Conservation (phyloP, 2,797 vertebrate genomes). For the Gymnothorax javanicus region DNA sequence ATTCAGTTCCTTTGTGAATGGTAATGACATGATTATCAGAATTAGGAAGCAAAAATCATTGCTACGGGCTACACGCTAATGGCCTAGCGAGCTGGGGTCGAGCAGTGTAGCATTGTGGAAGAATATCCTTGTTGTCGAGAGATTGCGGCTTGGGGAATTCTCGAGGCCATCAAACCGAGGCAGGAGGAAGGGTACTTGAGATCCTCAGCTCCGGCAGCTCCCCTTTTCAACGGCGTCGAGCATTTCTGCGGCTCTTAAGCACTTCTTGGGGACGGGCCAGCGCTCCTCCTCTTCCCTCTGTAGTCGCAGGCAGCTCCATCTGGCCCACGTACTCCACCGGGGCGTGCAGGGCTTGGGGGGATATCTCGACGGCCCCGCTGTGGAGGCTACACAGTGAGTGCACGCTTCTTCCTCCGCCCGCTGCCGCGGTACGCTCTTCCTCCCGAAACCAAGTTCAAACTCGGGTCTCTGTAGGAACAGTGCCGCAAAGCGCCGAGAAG, state of each 20-base stretch:
- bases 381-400: neutral
- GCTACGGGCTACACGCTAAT: neutral
- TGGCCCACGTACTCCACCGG: neutral
- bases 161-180: neutral
- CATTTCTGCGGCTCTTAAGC: constrained; percentile 4
- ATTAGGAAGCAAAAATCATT: neutral
- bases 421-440: neutral
- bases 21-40: neutral
- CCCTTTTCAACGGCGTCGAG: neutral
- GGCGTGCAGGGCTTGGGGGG: neutral
- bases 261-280: constrained; percentile 5
- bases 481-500: neutral
- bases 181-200: neutral
- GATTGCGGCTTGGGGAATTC: neutral
- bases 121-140: neutral
- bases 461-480: neutral
- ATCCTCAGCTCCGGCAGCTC: neutral
- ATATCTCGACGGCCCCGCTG: neutral
- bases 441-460: neutral
- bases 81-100: neutral
- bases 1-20: neutral
- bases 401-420: neutral
- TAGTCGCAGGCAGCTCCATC: neutral
- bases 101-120: neutral
- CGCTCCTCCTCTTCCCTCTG: constrained; percentile 5